These are phyloP conservation scores for Aphyosemion australe DNA, from an alignment of 2,113 vertebrate species.

Conservation along the genomic window DNA sequence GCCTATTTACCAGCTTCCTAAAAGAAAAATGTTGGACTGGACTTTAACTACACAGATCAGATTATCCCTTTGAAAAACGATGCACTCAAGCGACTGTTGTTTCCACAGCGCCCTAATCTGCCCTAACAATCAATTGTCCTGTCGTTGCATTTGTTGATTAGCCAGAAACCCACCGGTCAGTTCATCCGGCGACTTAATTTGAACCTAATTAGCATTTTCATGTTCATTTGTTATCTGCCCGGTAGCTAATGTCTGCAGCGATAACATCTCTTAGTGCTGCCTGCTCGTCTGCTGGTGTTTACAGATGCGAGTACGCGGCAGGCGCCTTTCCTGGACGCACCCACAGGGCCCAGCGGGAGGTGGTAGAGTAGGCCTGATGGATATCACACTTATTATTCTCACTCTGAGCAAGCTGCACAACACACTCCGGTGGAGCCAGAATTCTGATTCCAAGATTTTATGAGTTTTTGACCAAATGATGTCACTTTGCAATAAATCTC, in stretches of 20 bases:
- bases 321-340: conserved; percentile 63
- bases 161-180: conserved; percentile 11
- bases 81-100: neutral
- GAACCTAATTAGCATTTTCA: conserved; percentile 52
- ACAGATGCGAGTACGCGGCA: conserved; percentile 51
- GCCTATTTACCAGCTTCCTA: neutral
- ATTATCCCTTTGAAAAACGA: neutral
- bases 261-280: conserved; percentile 64
- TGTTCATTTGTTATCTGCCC: conserved; percentile 43
- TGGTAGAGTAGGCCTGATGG: conserved; percentile 22
- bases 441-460: conserved; percentile 5
- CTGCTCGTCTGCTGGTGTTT: conserved; percentile 64
- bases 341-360: conserved; percentile 28
- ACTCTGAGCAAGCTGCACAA: conserved; percentile 11
- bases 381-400: conserved; percentile 25
- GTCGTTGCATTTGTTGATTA: conserved; percentile 30
- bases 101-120: conserved; percentile 3
- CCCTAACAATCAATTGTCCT: conserved; percentile 3
- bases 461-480: no score
- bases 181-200: conserved; percentile 42
- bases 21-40: neutral
- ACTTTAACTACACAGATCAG: neutral
- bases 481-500: no score
- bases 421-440: neutral
- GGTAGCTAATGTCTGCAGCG: conserved; percentile 50